Percentiles rank a stretch among this genome's conserved stretches.
These are phyloP conservation scores for Tenodera sinensis DNA, from an alignment of 2,888 invertebrate species.

Conservation along the genomic window DNA sequence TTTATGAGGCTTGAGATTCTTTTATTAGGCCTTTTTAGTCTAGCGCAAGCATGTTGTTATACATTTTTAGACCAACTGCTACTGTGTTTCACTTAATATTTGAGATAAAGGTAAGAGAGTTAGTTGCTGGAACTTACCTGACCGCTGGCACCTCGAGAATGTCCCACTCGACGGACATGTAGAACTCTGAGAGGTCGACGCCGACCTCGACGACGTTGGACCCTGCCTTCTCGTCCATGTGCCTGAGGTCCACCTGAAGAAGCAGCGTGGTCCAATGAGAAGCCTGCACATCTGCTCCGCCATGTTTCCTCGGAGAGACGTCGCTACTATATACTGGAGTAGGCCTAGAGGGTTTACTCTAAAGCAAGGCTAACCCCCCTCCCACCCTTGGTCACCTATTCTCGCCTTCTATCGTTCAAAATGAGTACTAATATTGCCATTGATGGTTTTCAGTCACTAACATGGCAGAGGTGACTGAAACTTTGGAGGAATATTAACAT, in stretches of 20 bases:
- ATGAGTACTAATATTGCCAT: too few relatives aligned
- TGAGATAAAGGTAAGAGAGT: too few relatives aligned
- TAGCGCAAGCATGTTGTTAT: too few relatives aligned
- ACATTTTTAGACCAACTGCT: too few relatives aligned
- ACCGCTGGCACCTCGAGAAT: conserved; percentile 51
- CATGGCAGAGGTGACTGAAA: too few relatives aligned
- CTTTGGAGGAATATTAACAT: too few relatives aligned
- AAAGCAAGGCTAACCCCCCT: neutral
- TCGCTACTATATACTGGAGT: neutral
- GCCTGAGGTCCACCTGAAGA: conserved; percentile 42
- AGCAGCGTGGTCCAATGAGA: neutral
- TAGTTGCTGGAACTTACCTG: conserved; percentile 36
- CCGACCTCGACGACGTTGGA: conserved; percentile 43
- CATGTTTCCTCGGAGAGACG: neutral
- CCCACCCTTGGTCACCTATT: too few relatives aligned
- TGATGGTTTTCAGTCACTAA: too few relatives aligned
- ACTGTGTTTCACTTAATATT: too few relatives aligned
- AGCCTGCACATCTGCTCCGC: neutral
- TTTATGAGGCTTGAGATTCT: too few relatives aligned
- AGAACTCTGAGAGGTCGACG: conserved; percentile 55
- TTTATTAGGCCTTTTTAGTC: too few relatives aligned
- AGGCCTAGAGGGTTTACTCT: neutral
- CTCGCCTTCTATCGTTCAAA: too few relatives aligned
- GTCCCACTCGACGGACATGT: conserved; percentile 59
- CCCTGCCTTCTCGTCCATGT: conserved; percentile 43